Base-by-base conservation (phyloP, 2,888 invertebrate genomes). In the Pachydiplax longipennis region DNA sequence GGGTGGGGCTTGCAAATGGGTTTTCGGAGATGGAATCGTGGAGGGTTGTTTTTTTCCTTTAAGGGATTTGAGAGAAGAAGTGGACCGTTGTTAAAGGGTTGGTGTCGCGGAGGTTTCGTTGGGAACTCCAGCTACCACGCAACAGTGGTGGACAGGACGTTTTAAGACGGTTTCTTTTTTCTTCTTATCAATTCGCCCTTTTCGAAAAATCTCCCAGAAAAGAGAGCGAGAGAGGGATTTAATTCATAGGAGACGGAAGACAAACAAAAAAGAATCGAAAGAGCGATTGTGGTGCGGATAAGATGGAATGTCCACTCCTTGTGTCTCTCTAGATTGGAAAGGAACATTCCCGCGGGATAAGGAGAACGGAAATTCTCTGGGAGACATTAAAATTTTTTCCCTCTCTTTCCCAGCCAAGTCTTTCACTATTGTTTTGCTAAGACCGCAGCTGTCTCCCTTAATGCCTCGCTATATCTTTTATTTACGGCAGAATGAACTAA, bases 221-320 rank as follows among this genome's bases (percentile, higher is more conserved):
- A 65, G 65, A 18, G 35, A 35, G 83, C 35, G 61, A 53, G 65
- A 37, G n/a, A 18, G 53, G 58, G 53, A 53, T 58, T 58, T 31
- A 73, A 25, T 58, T 87, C 31, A 58, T 25, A 83, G 8, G 31
- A 53, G 58, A 35, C 53, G 13, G 53, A 22, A 83, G 35, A 83
- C 35, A 53, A 73, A 73, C 15, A 73, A 44, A 44, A 44, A 44
- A 44, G 44, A 44, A 44, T 44, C 44, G 44, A 44, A 31, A 25
- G 31, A 73, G 31, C 58, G 83, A 58, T 87, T 61, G 58, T 87
- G 22, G 87, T 58, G 87, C 37, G 87, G 87, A 87, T 87, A 61
- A 87, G 87, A 87, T 65, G 61, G 61, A 61, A 87, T 87, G 87
- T 87, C 87, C 87, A 87, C 87, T 87, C 61, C 40, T 87, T 87